Percentiles rank a stretch among this genome's conserved stretches.
Evolutionary conservation across 2,888 invertebrate species (phyloP).

Genomic region (Oithona nana): DNA sequence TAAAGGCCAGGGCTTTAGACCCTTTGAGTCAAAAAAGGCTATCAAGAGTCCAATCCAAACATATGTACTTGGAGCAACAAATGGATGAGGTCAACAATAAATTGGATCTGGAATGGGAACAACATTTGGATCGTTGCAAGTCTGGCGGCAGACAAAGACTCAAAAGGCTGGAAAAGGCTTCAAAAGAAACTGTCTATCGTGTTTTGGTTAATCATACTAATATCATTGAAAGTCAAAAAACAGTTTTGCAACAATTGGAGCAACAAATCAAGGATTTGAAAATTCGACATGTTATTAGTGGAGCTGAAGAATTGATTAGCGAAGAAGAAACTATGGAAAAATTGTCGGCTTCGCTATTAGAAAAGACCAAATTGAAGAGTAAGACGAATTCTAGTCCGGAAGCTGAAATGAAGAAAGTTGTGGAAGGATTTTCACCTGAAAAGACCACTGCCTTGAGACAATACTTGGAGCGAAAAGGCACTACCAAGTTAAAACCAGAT

Average conservation of each 20-base stretch:
- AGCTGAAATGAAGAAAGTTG: background rate
- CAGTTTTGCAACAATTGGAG: background rate
- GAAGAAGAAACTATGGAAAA: background rate
- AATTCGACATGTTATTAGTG: background rate
- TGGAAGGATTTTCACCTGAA: background rate
- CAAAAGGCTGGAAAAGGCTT: conserved; percentile 32
- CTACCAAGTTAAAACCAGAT: background rate
- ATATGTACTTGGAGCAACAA: conserved; percentile 47
- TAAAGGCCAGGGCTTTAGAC: background rate
- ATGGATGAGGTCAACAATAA: conserved; percentile 47
- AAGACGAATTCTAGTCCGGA: background rate
- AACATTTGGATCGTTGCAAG: conserved; percentile 35
- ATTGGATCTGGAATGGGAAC: conserved; percentile 57
- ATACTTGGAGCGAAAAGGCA: background rate
- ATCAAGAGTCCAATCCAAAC: background rate
- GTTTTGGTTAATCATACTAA: conserved; percentile 53
- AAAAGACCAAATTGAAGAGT: background rate
- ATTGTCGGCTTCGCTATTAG: background rate
- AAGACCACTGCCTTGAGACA: background rate
- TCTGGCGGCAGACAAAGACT: background rate
- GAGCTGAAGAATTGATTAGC: background rate
- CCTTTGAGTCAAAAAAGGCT: conserved; percentile 7
- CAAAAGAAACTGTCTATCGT: conserved; percentile 56
- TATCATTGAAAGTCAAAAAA: conserved; percentile 39
- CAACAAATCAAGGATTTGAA: background rate